Base-by-base conservation (phyloP, 2,113 vertebrate genomes). In the Piaya cayana region DNA sequence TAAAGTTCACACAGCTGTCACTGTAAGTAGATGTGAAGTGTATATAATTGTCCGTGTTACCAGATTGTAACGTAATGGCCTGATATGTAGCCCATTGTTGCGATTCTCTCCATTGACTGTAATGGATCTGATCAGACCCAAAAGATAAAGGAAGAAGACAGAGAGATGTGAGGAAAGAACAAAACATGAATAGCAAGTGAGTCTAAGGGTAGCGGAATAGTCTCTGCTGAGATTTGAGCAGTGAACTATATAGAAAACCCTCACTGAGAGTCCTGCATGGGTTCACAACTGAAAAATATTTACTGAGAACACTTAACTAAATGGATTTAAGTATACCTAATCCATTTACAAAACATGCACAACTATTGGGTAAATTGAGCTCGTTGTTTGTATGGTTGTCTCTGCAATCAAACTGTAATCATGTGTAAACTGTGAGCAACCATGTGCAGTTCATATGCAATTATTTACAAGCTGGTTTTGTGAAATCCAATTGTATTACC, bases 381-480 rank as follows among this genome's bases (percentile, higher is more conserved):
- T 96, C 94, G 82, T 95, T 96, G 95, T 97, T 97, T 97, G 92
- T 96, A 55, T 71, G 96, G 84, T 65, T 94, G 88, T 96, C 93
- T 95, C 92, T 93, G 90, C 95, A 97, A 95, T 97, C 96, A 95
- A 96, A 83, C 86, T 92, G 94, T 96, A 97, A 96, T 97, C 91
- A 94, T 96, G 92, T 96, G 96, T 96, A 95, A 97, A 97, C 95
- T 72, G 75, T 95, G 92, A 93, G 92, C 91, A 96, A 43, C 95
- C 92, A 93, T 96, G 94, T 96, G 87, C 80, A 88, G 86, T 97
- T 97, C 95, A 86, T 94, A 77, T 78, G 92, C 92, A 97, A 95
- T 96, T 97, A 97, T 92, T 97, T 96, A 95, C 96, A 92, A 94
- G 93, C 92, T 79, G 85, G 65, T 95, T 95, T 93, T 92, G 81